phyloP scores from a whole-genome alignment of 2,113 vertebrate genomes.

The Cavia aperea region DNA sequence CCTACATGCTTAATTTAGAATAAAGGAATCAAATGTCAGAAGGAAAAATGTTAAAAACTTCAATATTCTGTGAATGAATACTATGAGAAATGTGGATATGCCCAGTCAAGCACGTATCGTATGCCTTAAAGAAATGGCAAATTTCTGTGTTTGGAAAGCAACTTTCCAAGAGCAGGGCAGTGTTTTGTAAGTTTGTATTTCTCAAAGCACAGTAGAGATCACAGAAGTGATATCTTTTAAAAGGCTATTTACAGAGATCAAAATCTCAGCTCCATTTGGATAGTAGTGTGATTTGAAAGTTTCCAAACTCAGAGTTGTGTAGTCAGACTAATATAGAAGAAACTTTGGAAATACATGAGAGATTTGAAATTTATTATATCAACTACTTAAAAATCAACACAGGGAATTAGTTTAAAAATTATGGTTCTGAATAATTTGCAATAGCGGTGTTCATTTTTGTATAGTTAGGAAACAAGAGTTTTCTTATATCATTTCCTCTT shows the following conservation, averaged over 20 bases:
- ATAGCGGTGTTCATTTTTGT: neutral
- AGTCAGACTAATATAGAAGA: neutral
- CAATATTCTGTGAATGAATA: neutral
- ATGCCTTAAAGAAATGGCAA: neutral
- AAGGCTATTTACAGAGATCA: neutral
- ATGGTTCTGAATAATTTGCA: neutral
- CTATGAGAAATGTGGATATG: neutral
- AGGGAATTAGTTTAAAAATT: conserved; percentile 8
- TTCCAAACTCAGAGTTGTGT: neutral
- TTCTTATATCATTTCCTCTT: neutral
- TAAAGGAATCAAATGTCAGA: neutral
- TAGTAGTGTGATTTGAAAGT: neutral
- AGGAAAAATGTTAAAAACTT: neutral
- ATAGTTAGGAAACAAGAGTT: neutral
- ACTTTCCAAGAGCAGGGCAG: neutral
- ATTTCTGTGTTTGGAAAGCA: neutral
- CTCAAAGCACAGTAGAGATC: neutral
- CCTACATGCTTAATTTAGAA: neutral
- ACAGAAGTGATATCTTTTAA: neutral
- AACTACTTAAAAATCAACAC: neutral
- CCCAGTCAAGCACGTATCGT: neutral
- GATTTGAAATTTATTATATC: neutral
- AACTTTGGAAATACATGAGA: neutral
- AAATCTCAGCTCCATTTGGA: neutral
- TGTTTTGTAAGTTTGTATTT: neutral